A percentile compares a stretch with the other conserved stretches of the same genome.
Evolutionary conservation across 53 echinoderm and acorn worm genomes (phyloP).

Genomic region (Temnopleurus reevesii): DNA sequence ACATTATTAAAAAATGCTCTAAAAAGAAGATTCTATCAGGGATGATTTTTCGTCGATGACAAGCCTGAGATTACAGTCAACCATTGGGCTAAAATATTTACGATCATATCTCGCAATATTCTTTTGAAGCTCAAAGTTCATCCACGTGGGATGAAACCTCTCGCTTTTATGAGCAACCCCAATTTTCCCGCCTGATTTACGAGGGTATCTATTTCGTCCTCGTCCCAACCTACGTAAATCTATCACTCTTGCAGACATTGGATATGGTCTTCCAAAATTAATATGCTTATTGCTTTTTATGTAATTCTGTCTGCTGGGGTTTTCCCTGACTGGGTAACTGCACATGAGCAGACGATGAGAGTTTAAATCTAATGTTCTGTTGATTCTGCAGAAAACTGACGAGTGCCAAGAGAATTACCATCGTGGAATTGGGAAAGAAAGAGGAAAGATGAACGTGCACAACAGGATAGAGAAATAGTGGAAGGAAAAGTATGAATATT

Average conservation of each 20-base stretch:
- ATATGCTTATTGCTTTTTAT: neutral
- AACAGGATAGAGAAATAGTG: neutral
- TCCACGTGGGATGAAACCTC: neutral
- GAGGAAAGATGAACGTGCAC: neutral
- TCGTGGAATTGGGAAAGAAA: neutral
- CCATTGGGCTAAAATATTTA: conserved; percentile 8
- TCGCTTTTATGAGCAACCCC: neutral
- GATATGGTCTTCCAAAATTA: neutral
- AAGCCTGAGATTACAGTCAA: neutral
- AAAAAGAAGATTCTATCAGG: neutral
- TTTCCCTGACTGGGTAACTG: neutral
- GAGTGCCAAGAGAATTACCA: neutral
- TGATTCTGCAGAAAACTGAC: neutral
- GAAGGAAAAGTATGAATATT: neutral
- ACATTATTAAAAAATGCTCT: neutral
- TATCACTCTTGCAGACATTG: conserved; percentile 24
- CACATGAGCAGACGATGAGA: neutral
- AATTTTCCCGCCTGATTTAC: conserved; percentile 18
- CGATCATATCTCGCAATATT: conserved; percentile 26
- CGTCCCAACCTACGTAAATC: conserved; percentile 17
- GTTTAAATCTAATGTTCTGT: neutral
- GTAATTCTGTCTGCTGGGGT: neutral
- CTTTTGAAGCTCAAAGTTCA: conserved; percentile 22
- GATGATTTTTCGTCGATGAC: conserved; percentile 1
- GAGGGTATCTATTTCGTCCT: conserved; percentile 21